These are phyloP conservation scores for Smutsia gigantea DNA, from an alignment of 2,797 vertebrate genomes.

Conservation along the genomic window DNA sequence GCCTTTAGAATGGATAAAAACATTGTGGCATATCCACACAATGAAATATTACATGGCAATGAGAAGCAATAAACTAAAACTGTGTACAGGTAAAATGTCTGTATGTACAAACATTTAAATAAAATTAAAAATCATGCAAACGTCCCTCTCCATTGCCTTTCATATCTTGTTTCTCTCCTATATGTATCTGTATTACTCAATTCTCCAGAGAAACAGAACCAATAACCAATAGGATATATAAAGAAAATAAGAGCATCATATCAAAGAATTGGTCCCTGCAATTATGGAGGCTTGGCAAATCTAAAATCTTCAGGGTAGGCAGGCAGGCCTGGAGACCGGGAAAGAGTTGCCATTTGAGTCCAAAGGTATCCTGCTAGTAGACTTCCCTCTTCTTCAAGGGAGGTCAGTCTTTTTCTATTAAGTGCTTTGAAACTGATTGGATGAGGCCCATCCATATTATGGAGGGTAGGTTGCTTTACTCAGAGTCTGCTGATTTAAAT, in stretches of 20 bases:
- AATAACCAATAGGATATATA: neutral
- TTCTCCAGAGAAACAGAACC: neutral
- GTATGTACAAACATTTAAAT: neutral
- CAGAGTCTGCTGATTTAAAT: neutral
- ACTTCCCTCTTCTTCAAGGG: neutral
- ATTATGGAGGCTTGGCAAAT: neutral
- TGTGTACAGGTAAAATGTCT: neutral
- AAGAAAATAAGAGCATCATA: neutral
- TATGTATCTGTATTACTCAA: neutral
- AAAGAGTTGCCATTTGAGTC: neutral
- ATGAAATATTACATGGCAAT: neutral
- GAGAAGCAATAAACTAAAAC: neutral
- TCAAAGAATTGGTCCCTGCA: neutral
- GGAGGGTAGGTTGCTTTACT: neutral
- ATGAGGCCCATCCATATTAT: neutral
- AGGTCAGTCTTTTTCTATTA: neutral
- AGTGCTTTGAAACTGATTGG: neutral
- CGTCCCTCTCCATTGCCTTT: neutral
- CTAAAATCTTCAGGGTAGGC: neutral
- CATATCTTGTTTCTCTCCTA: neutral
- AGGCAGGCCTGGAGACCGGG: neutral
- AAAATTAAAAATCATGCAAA: constrained; percentile 14
- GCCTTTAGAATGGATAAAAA: neutral
- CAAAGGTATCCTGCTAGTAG: neutral
- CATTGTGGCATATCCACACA: neutral